Percentiles rank a stretch among this genome's conserved stretches.
Evolutionary conservation across 1,140 invertebrate genomes (phyloP).

Genomic region (Bathynomus jamesi): DNA sequence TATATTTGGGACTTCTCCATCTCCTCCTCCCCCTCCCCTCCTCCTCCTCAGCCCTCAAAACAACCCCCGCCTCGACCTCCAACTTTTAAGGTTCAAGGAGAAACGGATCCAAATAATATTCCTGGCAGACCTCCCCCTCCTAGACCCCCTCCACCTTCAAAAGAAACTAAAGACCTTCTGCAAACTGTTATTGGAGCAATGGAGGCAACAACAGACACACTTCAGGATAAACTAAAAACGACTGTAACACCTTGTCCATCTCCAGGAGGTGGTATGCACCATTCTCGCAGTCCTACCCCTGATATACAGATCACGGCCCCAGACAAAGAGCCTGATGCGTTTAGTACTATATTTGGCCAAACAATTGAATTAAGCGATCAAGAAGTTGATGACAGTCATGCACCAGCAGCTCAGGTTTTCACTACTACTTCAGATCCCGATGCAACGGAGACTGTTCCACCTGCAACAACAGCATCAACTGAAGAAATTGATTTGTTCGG

Average conservation of each 20-base stretch:
- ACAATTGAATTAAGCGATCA: constrained; percentile 34
- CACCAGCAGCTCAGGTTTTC: no score
- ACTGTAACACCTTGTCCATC: constrained; percentile 47
- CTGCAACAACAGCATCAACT: constrained; percentile 1
- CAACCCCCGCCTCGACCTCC: constrained; percentile 30
- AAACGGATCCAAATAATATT: constrained; percentile 45
- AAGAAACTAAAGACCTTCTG: constrained; percentile 73
- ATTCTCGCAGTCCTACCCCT: constrained; percentile 74
- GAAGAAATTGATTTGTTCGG: constrained; percentile 39
- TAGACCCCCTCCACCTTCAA: constrained; percentile 53
- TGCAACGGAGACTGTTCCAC: constrained; percentile 12
- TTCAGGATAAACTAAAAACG: constrained; percentile 68
- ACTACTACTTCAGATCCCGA: no score
- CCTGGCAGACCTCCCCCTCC: constrained; percentile 47
- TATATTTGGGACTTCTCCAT: constrained; percentile 7
- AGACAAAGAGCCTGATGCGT: constrained; percentile 41
- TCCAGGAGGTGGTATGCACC: constrained; percentile 39
- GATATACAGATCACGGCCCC: constrained; percentile 47
- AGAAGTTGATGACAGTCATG: constrained; percentile 22
- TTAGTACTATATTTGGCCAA: constrained; percentile 41
- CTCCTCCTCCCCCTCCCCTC: constrained; percentile 14
- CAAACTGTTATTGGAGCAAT: constrained; percentile 76
- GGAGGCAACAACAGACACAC: constrained; percentile 74
- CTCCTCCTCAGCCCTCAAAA: constrained; percentile 17
- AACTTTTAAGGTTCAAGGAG: constrained; percentile 21